phyloP scores from a whole-genome alignment of 2,888 invertebrate genomes.

The Oscheius myriophilus region DNA sequence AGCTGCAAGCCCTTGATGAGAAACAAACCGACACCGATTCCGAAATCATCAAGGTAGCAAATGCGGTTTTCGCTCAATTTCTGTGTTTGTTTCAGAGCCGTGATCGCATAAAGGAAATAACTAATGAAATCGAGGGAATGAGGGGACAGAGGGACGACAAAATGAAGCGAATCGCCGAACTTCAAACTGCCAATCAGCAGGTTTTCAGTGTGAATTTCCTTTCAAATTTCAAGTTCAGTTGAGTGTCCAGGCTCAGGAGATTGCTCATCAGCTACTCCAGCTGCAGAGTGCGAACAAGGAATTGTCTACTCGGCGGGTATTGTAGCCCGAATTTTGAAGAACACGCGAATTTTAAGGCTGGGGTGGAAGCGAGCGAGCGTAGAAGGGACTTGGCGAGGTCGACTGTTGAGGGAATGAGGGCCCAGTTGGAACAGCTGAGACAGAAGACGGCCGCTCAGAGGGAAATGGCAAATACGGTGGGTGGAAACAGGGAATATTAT shows the following conservation, averaged over 20 bases:
- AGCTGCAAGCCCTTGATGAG: slow-evolving; percentile 79
- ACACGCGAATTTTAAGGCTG: slow-evolving; percentile 28
- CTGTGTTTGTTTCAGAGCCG: slow-evolving; percentile 32
- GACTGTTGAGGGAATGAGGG: slow-evolving; percentile 46
- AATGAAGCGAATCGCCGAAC: slow-evolving; percentile 78
- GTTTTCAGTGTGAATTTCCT: slow-evolving; percentile 13
- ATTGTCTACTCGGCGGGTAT: slow-evolving; percentile 34
- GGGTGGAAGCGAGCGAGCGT: slow-evolving; percentile 59
- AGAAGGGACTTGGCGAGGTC: slow-evolving; percentile 41
- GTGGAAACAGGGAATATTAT: no score
- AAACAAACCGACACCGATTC: slow-evolving; percentile 83
- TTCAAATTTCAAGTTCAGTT: slow-evolving; percentile 37
- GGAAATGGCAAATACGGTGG: slow-evolving; percentile 44
- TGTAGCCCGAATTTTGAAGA: slow-evolving; percentile 14
- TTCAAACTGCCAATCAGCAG: slow-evolving; percentile 82
- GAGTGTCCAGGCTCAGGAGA: slow-evolving; percentile 68
- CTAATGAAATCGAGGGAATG: slow-evolving; percentile 90
- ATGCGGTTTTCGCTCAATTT: no score
- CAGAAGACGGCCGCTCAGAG: slow-evolving; percentile 44
- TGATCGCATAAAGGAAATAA: slow-evolving; percentile 42
- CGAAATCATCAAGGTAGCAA: slow-evolving; percentile 73
- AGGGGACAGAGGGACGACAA: slow-evolving; percentile 87
- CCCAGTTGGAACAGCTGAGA: slow-evolving; percentile 41
- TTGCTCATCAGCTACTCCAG: slow-evolving; percentile 66
- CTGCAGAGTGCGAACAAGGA: slow-evolving; percentile 62